A percentile compares a stretch with the other conserved stretches of the same genome.
Conservation (phyloP, 2,797 vertebrate genomes). For the Podarcis lilfordi region DNA sequence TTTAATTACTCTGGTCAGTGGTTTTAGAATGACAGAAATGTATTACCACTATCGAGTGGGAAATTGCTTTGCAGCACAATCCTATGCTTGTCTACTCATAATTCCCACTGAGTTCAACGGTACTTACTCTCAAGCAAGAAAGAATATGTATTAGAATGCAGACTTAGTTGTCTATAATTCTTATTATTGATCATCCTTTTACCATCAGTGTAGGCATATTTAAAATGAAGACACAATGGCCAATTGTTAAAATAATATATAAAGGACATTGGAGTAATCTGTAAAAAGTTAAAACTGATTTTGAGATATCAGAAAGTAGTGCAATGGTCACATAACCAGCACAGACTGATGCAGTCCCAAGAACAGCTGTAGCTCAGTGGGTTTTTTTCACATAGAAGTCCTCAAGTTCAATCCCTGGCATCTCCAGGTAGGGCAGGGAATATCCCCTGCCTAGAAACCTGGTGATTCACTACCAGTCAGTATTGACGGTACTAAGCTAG, state of each 20-base stretch:
- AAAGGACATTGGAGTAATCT: not conserved
- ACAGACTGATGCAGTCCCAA: no score
- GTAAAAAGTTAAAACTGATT: not conserved
- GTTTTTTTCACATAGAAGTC: no score
- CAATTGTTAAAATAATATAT: not conserved
- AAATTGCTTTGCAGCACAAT: not conserved
- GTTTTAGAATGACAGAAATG: not conserved
- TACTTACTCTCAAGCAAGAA: not conserved
- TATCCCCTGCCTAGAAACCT: no score
- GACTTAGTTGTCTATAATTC: not conserved
- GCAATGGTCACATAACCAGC: not conserved
- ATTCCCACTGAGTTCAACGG: not conserved
- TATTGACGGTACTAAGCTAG: no score
- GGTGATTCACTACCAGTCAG: no score
- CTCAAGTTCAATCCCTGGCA: no score
- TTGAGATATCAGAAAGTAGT: not conserved
- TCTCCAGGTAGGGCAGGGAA: no score
- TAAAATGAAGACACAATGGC: not conserved
- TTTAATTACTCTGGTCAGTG: not conserved
- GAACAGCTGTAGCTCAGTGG: no score
- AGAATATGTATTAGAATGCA: not conserved
- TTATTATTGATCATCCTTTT: not conserved
- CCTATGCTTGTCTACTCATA: not conserved
- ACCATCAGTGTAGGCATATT: not conserved
- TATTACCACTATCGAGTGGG: not conserved